A percentile compares a stretch with the other conserved stretches of the same genome.
These are phyloP conservation scores for Platerodrilus igneus DNA, from an alignment of 2,888 invertebrate genomes.

Conservation along the genomic window DNA sequence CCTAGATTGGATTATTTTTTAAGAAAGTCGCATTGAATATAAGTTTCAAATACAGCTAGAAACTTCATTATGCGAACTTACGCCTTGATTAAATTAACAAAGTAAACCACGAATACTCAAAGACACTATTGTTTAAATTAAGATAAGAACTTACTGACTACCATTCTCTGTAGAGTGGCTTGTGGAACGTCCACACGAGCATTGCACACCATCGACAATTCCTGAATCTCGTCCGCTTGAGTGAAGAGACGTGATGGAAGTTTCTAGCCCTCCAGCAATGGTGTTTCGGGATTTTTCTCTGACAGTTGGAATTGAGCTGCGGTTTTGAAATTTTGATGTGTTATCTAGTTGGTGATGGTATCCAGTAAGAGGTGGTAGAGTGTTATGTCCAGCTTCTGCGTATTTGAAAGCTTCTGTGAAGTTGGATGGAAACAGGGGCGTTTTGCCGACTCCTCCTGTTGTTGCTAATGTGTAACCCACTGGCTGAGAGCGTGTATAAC, in stretches of 20 bases:
- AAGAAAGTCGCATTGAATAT: no score
- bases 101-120: no score
- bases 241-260: conserved; percentile 74
- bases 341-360: conserved; percentile 38
- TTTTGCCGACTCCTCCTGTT: conserved; percentile 44
- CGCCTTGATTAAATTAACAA: no score
- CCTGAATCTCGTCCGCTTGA: conserved; percentile 81
- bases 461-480: conserved; percentile 41
- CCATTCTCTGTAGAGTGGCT: conserved; percentile 64
- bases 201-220: conserved; percentile 56
- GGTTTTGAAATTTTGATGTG: conserved; percentile 35
- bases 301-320: conserved; percentile 25
- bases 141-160: conserved; percentile 67
- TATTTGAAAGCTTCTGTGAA: conserved; percentile 47
- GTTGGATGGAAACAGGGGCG: conserved; percentile 46
- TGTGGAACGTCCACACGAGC: conserved; percentile 64
- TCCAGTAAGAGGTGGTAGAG: conserved; percentile 33
- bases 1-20: no score
- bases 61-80: no score
- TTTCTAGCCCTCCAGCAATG: conserved; percentile 57
- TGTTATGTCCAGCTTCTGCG: conserved; percentile 43
- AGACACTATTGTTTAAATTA: no score
- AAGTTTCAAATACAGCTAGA: no score
- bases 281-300: conserved; percentile 41
- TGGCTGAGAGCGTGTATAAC: conserved; percentile 37